A percentile compares a stretch with the other conserved stretches of the same genome.
phyloP scores from a whole-genome alignment of 2,888 invertebrate genomes.

The Myopa tessellatipennis region DNA sequence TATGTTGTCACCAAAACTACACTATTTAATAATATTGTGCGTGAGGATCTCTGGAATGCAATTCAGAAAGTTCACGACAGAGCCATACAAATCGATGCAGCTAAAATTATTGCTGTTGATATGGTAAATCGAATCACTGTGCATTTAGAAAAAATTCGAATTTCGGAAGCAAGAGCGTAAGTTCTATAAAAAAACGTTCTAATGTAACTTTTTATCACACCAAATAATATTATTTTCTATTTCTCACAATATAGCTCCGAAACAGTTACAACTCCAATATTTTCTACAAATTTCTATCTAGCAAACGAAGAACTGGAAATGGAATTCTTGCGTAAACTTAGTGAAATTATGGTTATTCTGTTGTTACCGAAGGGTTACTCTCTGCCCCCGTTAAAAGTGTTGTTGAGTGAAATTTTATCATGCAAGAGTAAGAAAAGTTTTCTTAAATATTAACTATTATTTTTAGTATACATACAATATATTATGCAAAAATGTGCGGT shows the following conservation, averaged over 20 bases:
- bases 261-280: slow-evolving; percentile 75
- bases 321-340: slow-evolving; percentile 83
- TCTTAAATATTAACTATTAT: slow-evolving; percentile 11
- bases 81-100: slow-evolving; percentile 80
- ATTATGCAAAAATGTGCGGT: too few species aligned
- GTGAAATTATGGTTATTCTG: slow-evolving; percentile 84
- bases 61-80: slow-evolving; percentile 81
- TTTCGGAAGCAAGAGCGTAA: slow-evolving; percentile 81
- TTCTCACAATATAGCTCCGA: slow-evolving; percentile 62
- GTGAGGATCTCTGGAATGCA: slow-evolving; percentile 86
- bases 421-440: slow-evolving; percentile 76
- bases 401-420: slow-evolving; percentile 85
- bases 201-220: not conserved
- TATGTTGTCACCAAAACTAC: slow-evolving; percentile 78
- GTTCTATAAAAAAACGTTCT: slow-evolving; percentile 60
- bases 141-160: slow-evolving; percentile 87
- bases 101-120: slow-evolving; percentile 84
- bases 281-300: slow-evolving; percentile 80
- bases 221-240: not conserved
- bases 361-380: slow-evolving; percentile 86
- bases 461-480: too few species aligned
- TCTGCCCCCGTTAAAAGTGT: slow-evolving; percentile 79
- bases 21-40: slow-evolving; percentile 74
- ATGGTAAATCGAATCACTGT: slow-evolving; percentile 83
- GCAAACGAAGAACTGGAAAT: slow-evolving; percentile 80